Conservation (phyloP, 2,888 invertebrate species). For the Mythimna pallens region DNA sequence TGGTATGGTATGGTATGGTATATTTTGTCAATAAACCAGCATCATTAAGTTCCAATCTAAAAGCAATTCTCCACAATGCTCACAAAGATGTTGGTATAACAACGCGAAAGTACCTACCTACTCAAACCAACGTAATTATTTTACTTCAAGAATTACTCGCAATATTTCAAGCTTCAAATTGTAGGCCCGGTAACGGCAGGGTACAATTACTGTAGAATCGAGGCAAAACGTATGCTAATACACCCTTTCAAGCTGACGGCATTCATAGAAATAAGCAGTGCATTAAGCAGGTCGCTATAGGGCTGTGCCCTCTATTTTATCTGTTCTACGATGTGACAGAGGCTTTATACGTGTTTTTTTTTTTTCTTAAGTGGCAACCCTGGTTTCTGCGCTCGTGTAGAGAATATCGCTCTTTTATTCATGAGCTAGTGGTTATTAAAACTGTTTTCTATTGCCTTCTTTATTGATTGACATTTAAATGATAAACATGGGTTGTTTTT, state of each 20-base stretch:
- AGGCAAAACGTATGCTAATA: slow-evolving; percentile 62
- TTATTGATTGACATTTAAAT: slow-evolving; percentile 14
- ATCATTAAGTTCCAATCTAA: background rate
- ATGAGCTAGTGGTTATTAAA: slow-evolving; percentile 4
- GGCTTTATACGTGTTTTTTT: background rate
- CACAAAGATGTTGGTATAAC: background rate
- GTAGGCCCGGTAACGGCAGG: slow-evolving; percentile 29
- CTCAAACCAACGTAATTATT: background rate
- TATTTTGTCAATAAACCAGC: background rate
- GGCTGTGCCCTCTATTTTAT: slow-evolving; percentile 31
- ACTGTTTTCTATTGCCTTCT: slow-evolving; percentile 14
- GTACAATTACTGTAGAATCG: slow-evolving; percentile 50
- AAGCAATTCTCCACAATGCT: background rate
- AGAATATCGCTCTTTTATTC: slow-evolving; percentile 13
- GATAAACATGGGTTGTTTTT: slow-evolving; percentile 1
- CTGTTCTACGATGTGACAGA: background rate
- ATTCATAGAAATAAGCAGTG: slow-evolving; percentile 60
- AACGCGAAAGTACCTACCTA: background rate
- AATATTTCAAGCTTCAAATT: slow-evolving; percentile 36
- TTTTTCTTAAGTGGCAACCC: slow-evolving; percentile 12
- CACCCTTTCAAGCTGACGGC: slow-evolving; percentile 56
- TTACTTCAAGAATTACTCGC: slow-evolving; percentile 20
- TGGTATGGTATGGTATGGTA: too few species aligned
- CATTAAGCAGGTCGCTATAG: slow-evolving; percentile 46
- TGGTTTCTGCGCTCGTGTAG: background rate